These are phyloP conservation scores for Nephrotoma appendiculata DNA, from an alignment of 2,888 invertebrate genomes.

Conservation along the genomic window DNA sequence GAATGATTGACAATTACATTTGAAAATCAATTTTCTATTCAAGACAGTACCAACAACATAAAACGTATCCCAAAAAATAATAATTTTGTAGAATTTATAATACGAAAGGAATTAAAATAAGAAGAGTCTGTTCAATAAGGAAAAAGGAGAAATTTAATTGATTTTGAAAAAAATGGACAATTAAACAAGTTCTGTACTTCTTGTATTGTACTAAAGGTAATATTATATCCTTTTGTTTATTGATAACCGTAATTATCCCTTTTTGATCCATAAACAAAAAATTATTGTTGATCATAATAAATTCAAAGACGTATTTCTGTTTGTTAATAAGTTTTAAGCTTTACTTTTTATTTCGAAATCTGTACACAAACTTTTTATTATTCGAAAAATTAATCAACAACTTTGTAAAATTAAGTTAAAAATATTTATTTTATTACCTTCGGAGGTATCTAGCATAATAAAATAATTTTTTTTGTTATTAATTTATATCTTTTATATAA, in stretches of 20 bases:
- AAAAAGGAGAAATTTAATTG: background rate
- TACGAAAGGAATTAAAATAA: background rate
- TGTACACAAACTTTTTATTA: background rate
- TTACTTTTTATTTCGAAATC: background rate
- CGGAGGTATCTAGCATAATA: too few relatives aligned
- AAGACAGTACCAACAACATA: background rate
- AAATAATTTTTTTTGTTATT: too few relatives aligned
- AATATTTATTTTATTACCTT: too few relatives aligned
- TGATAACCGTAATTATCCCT: background rate
- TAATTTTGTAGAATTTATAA: background rate
- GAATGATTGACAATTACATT: background rate
- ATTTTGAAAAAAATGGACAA: background rate
- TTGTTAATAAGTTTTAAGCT: background rate
- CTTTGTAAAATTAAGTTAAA: too few relatives aligned
- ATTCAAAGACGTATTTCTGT: background rate
- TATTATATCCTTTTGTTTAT: background rate
- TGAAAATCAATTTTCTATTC: background rate
- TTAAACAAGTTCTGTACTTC: background rate
- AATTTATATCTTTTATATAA: too few relatives aligned
- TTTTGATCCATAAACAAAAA: background rate
- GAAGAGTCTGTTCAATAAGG: background rate
- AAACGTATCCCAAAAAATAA: background rate
- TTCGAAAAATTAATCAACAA: too few relatives aligned
- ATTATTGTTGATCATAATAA: background rate
- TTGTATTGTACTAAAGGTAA: background rate